Conservation (phyloP, 53 echinoderm and acorn worm genomes). For the Astropecten irregularis region DNA sequence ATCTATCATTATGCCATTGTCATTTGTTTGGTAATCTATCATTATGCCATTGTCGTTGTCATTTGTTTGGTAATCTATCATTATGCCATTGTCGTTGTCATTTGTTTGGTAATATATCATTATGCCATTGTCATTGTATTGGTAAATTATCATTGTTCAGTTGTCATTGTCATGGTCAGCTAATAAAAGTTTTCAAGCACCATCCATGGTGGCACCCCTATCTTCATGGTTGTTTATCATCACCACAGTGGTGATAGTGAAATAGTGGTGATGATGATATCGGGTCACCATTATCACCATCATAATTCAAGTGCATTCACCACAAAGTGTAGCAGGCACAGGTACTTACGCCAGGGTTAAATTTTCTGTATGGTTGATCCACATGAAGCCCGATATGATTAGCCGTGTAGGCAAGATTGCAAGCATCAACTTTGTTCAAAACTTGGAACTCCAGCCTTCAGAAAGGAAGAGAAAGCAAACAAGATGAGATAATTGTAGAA, state of each 20-base stretch:
- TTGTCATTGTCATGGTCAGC: no score
- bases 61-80: no score
- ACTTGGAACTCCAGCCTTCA: no score
- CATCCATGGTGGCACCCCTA: background rate
- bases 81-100: no score
- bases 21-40: no score
- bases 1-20: no score
- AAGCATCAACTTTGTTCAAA: conserved; percentile 50
- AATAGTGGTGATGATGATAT: background rate
- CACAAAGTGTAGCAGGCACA: background rate
- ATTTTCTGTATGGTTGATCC: conserved; percentile 51
- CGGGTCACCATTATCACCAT: background rate
- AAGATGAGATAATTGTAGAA: no score
- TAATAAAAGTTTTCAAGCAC: background rate
- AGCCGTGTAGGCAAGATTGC: conserved; percentile 64
- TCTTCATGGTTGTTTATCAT: background rate
- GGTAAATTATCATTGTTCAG: no score
- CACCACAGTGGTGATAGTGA: background rate
- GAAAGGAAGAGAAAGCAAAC: no score
- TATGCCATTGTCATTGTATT: no score
- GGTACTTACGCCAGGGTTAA: conserved; percentile 65
- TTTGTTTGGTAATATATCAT: no score
- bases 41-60: no score
- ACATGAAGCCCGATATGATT: conserved; percentile 49
- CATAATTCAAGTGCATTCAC: background rate